Evolutionary conservation across 2,797 vertebrate species (phyloP).

Genomic region (Aplochiton taeniatus): DNA sequence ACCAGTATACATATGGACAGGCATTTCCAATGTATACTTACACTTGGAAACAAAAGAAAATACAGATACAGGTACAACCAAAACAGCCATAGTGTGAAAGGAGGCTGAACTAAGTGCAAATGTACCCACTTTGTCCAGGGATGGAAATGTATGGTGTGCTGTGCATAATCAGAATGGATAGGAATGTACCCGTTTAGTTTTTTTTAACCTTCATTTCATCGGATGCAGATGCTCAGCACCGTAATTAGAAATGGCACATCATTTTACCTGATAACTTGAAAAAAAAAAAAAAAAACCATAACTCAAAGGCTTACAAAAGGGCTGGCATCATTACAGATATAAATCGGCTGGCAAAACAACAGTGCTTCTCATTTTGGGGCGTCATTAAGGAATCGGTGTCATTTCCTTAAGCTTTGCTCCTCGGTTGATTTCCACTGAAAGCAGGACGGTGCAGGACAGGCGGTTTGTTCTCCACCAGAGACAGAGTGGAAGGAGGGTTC

Average conservation of each 20-base stretch:
- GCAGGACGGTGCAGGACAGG: slow-evolving; percentile 61
- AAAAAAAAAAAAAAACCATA: slow-evolving; percentile 30
- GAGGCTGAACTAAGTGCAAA: slow-evolving; percentile 65
- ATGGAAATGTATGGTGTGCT: slow-evolving; percentile 56
- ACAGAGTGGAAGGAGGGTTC: slow-evolving; percentile 52
- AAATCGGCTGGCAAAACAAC: slow-evolving; percentile 50
- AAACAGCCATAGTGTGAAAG: slow-evolving; percentile 39
- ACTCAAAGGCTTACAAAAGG: slow-evolving; percentile 56
- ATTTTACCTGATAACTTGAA: slow-evolving; percentile 55
- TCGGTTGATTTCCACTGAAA: slow-evolving; percentile 55
- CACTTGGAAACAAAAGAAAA: slow-evolving; percentile 40
- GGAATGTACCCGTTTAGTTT: slow-evolving; percentile 48
- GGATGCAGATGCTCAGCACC: slow-evolving; percentile 49
- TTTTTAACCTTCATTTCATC: slow-evolving; percentile 44
- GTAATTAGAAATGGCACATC: slow-evolving; percentile 56
- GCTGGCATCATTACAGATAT: slow-evolving; percentile 51
- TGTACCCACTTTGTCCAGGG: slow-evolving; percentile 64
- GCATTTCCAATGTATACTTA: slow-evolving; percentile 54
- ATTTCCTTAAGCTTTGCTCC: slow-evolving; percentile 50
- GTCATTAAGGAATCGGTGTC: slow-evolving; percentile 39
- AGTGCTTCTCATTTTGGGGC: slow-evolving; percentile 47
- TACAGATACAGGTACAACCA: not conserved
- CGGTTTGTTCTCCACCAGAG: slow-evolving; percentile 54
- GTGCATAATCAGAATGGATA: slow-evolving; percentile 57
- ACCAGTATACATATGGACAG: slow-evolving; percentile 78